These are phyloP conservation scores for Pyralis farinalis DNA, from an alignment of 2,888 invertebrate genomes.

Conservation along the genomic window DNA sequence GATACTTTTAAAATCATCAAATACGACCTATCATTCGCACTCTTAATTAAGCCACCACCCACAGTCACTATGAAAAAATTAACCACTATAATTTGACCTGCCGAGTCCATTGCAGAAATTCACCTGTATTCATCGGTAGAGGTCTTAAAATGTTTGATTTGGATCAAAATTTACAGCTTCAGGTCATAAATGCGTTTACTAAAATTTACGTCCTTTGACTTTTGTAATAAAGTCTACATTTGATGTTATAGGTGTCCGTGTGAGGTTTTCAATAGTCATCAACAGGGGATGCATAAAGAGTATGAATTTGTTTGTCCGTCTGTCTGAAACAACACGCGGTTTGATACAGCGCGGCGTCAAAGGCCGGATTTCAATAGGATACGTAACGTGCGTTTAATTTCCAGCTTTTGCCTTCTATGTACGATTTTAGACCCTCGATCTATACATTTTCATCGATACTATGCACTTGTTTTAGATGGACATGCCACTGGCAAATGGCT, in stretches of 20 bases:
- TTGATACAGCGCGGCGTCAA: conserved; percentile 57
- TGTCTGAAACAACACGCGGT: conserved; percentile 63
- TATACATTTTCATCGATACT: too few species aligned
- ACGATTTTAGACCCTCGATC: too few species aligned
- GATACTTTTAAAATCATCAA: conserved; percentile 41
- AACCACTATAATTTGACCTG: conserved; percentile 48
- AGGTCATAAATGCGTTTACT: conserved; percentile 3
- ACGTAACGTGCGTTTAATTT: conserved; percentile 52
- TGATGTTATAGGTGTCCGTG: conserved; percentile 5
- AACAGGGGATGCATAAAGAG: conserved; percentile 52
- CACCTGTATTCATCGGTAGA: conserved; percentile 32
- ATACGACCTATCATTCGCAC: conserved; percentile 66
- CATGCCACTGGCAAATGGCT: too few species aligned
- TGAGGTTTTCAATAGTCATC: conserved; percentile 61
- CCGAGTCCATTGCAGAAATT: conserved; percentile 19
- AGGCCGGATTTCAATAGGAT: conserved; percentile 36
- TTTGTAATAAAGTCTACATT: conserved; percentile 21
- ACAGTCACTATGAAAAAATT: conserved; percentile 42
- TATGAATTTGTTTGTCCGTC: conserved; percentile 54
- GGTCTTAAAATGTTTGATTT: conserved; percentile 45
- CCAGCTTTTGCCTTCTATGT: conserved; percentile 14
- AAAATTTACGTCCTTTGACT: conserved; percentile 20
- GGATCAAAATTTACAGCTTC: conserved; percentile 15
- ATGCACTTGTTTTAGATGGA: too few species aligned
- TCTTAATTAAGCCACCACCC: conserved; percentile 64